phyloP scores from a whole-genome alignment of 2,797 vertebrate genomes.

The Sebastes diploproa region DNA sequence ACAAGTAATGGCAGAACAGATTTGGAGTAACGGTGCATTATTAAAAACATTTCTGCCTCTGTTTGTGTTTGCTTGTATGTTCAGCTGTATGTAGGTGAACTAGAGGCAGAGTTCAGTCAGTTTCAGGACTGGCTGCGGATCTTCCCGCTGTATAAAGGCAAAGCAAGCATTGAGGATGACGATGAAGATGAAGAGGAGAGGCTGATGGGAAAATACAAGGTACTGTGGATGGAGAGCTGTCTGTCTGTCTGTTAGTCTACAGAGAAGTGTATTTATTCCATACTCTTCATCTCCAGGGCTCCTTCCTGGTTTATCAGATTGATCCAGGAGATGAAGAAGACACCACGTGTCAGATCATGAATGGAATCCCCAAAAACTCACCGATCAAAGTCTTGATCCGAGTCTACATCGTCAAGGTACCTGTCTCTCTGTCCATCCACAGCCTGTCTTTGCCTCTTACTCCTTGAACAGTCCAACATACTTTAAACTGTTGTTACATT shows the following conservation, averaged over 20 bases:
- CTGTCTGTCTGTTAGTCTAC: neutral
- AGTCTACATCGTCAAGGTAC: slow-evolving; percentile 92
- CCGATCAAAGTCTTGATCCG: slow-evolving; percentile 91
- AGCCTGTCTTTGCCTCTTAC: neutral
- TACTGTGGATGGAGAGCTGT: slow-evolving; percentile 40
- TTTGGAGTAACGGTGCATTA: neutral
- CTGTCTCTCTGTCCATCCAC: neutral
- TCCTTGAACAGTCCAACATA: neutral
- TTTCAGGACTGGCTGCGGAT: slow-evolving; percentile 93
- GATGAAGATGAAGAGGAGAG: slow-evolving; percentile 87
- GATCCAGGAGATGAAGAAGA: slow-evolving; percentile 73
- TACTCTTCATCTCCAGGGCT: slow-evolving; percentile 81
- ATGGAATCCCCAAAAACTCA: slow-evolving; percentile 88
- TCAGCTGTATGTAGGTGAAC: slow-evolving; percentile 88
- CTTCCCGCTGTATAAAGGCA: slow-evolving; percentile 89
- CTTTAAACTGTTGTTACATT: neutral
- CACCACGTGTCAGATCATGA: slow-evolving; percentile 79
- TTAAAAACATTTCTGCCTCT: neutral
- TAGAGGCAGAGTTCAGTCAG: slow-evolving; percentile 91
- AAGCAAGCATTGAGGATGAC: slow-evolving; percentile 83
- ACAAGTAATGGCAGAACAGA: too few relatives aligned
- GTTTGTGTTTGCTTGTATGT: slow-evolving; percentile 14
- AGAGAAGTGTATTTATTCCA: neutral
- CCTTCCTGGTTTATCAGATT: slow-evolving; percentile 91
- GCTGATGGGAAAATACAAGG: slow-evolving; percentile 94